Evolutionary conservation across 35 echinoderm and acorn worm species (phyloP).

Genomic region (Heliocidaris erythrogramma): DNA sequence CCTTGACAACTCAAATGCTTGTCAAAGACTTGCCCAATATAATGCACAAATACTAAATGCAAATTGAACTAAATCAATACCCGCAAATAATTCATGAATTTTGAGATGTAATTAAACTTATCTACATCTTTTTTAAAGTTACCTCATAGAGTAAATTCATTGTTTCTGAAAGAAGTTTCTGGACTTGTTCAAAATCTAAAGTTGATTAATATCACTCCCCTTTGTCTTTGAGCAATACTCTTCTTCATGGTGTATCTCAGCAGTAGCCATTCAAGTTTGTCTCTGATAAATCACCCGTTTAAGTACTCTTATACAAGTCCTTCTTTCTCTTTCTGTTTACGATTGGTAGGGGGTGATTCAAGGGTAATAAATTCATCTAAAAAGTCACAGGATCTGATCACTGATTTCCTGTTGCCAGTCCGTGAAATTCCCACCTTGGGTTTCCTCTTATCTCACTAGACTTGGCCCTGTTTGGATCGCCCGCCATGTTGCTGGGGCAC

Average conservation of each 20-base stretch:
- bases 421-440: not conserved
- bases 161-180: too few species aligned
- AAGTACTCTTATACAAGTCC: not conserved
- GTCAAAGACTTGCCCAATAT: too few species aligned
- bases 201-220: too few species aligned
- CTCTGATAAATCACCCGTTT: not conserved
- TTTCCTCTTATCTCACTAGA: not conserved
- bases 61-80: too few species aligned
- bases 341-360: not conserved
- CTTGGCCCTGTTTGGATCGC: not conserved
- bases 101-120: too few species aligned
- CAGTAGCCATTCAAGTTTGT: not conserved
- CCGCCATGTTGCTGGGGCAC: not conserved
- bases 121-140: too few species aligned
- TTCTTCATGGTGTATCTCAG: not conserved
- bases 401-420: not conserved
- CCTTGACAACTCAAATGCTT: too few species aligned
- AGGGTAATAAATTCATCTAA: not conserved
- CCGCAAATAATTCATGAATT: too few species aligned
- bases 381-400: not conserved
- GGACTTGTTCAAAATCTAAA: too few species aligned
- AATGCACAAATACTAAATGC: too few species aligned
- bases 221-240: not conserved
- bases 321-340: not conserved
- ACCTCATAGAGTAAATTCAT: too few species aligned